Evolutionary conservation across 1,140 invertebrate species (phyloP).

Genomic region (Penaeus chinensis): DNA sequence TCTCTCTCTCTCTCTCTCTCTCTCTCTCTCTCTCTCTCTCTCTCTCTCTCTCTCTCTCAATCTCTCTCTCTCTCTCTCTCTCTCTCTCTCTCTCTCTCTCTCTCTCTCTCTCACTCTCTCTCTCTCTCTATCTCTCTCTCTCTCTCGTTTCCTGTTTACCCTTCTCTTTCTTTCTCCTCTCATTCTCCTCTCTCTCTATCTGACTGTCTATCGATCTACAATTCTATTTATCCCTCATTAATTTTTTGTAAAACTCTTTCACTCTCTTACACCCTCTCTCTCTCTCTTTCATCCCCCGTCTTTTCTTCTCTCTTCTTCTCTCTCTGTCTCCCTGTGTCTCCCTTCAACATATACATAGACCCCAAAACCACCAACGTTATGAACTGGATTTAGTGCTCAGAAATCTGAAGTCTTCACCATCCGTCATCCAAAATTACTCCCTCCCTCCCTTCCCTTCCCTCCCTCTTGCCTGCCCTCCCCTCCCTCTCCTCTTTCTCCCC

Average conservation of each 20-base stretch:
- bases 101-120: not conserved
- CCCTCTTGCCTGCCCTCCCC: not conserved
- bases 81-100: not conserved
- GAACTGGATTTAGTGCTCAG: constrained; percentile 23
- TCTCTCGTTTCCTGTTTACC: not conserved
- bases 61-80: not conserved
- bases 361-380: not conserved
- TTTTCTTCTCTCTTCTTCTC: not conserved
- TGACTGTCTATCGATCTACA: not conserved
- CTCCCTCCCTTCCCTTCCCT: not conserved
- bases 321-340: constrained; percentile 20
- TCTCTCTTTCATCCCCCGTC: too few species aligned
- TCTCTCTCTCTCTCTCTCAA: constrained; percentile 1
- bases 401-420: constrained; percentile 49
- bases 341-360: not conserved
- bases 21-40: constrained; percentile 6
- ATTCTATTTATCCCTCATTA: not conserved
- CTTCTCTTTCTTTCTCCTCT: not conserved
- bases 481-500: not conserved
- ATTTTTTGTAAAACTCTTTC: not conserved
- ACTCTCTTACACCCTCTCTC: not conserved
- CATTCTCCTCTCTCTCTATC: constrained; percentile 3
- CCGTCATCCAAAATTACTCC: constrained; percentile 55
- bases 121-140: not conserved
- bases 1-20: not conserved